These are phyloP conservation scores for Terebella lapidaria DNA, from an alignment of 2,888 invertebrate species.

Conservation along the genomic window DNA sequence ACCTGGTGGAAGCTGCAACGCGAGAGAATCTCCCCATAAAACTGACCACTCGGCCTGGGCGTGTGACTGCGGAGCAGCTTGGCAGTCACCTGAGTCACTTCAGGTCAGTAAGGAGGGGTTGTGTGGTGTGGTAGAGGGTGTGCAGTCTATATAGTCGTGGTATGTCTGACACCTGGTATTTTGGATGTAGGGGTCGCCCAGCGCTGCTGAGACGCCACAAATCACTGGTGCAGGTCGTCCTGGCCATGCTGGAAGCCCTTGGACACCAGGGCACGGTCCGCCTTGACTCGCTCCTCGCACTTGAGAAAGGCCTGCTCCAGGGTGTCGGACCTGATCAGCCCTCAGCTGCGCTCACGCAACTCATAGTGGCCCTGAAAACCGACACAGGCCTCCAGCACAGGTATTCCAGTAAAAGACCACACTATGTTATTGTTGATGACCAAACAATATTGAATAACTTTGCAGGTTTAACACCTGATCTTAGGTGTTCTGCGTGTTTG, in stretches of 20 bases:
- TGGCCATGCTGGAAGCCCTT: slow-evolving; percentile 61
- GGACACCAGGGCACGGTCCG: slow-evolving; percentile 59
- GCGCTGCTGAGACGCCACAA: slow-evolving; percentile 32
- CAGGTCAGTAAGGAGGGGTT: slow-evolving; percentile 28
- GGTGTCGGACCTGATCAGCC: slow-evolving; percentile 58
- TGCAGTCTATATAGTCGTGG: no score
- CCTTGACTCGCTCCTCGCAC: slow-evolving; percentile 61
- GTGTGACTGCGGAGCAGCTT: slow-evolving; percentile 36
- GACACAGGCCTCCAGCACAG: slow-evolving; percentile 48
- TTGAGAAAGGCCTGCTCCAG: slow-evolving; percentile 64
- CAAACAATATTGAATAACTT: no score
- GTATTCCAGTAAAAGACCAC: slow-evolving; percentile 26
- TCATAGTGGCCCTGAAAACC: no score
- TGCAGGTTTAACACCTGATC: no score
- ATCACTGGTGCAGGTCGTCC: slow-evolving; percentile 52
- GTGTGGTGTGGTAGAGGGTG: background rate
- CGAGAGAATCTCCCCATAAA: slow-evolving; percentile 39
- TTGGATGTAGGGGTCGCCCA: slow-evolving; percentile 34
- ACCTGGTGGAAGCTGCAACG: slow-evolving; percentile 43
- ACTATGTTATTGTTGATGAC: no score
- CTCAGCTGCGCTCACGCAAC: no score
- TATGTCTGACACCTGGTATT: no score
- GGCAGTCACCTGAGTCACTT: slow-evolving; percentile 33
- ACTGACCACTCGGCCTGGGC: slow-evolving; percentile 34
- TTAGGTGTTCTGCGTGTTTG: background rate